phyloP scores from a whole-genome alignment of 2,888 invertebrate genomes.

The Zaprionus lineosus region DNA sequence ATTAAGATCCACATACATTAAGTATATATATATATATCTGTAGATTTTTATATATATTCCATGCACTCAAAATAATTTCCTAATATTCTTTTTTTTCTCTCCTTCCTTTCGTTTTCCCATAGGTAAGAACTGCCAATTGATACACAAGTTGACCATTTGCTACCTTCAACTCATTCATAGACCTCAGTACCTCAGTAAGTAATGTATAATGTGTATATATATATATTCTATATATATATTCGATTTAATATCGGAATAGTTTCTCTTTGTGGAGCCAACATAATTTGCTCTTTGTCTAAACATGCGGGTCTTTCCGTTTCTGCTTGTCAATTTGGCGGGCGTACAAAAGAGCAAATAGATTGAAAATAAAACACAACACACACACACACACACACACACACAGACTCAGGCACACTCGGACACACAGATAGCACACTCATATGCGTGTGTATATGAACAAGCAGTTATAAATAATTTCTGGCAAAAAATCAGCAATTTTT shows the following conservation, averaged over 20 bases:
- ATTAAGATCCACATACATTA: too few species aligned
- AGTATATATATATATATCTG: not conserved
- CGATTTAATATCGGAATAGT: not conserved
- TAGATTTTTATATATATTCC: constrained; percentile 5
- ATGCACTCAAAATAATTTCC: too few species aligned
- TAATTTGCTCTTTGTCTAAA: constrained; percentile 39
- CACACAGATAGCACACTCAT: constrained; percentile 6
- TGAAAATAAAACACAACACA: constrained; percentile 50
- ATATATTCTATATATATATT: constrained; percentile 2
- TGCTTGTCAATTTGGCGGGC: constrained; percentile 35
- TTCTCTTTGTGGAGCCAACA: constrained; percentile 4
- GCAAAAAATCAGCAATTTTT: constrained; percentile 83
- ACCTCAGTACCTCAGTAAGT: constrained; percentile 32
- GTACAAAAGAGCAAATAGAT: constrained; percentile 57
- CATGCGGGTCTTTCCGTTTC: constrained; percentile 16
- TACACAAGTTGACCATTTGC: not conserved
- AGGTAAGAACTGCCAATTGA: constrained; percentile 41
- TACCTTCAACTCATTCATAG: constrained; percentile 1
- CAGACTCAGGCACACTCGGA: constrained; percentile 14
- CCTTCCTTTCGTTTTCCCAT: constrained; percentile 17
- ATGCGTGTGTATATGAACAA: constrained; percentile 56
- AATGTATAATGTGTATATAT: constrained; percentile 7
- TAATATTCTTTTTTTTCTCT: constrained; percentile 16
- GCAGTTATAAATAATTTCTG: constrained; percentile 83
- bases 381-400: constrained; percentile 19